A percentile compares a stretch with the other conserved stretches of the same genome.
These are phyloP conservation scores for Caenorhabditis zanzibari DNA, from an alignment of 2,888 invertebrate species.

Conservation along the genomic window DNA sequence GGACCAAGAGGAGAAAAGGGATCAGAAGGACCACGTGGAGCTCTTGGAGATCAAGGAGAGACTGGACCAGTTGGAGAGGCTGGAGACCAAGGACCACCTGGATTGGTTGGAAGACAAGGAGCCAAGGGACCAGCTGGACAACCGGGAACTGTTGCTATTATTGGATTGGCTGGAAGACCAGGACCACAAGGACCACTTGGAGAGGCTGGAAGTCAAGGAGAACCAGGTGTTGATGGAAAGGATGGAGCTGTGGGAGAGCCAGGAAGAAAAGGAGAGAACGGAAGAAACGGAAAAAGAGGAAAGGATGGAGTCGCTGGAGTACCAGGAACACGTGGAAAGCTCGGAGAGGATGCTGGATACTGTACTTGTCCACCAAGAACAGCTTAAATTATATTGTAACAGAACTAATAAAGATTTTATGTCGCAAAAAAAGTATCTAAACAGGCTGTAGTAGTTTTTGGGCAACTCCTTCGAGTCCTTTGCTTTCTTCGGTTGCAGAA, in stretches of 20 bases:
- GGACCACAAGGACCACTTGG: slow-evolving; percentile 69
- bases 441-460: slow-evolving; percentile 68
- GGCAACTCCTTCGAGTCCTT: slow-evolving; percentile 51
- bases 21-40: slow-evolving; percentile 73
- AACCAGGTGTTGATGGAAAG: slow-evolving; percentile 61
- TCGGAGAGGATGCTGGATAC: slow-evolving; percentile 67
- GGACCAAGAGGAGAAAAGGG: slow-evolving; percentile 78
- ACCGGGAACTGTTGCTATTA: slow-evolving; percentile 69
- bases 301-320: slow-evolving; percentile 63
- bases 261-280: slow-evolving; percentile 66
- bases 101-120: slow-evolving; percentile 60
- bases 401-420: slow-evolving; percentile 24
- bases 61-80: slow-evolving; percentile 71
- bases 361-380: slow-evolving; percentile 68
- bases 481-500: slow-evolving; percentile 55
- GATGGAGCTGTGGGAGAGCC: slow-evolving; percentile 60
- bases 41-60: slow-evolving; percentile 75
- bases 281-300: slow-evolving; percentile 65
- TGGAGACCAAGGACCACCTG: slow-evolving; percentile 67
- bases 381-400: slow-evolving; percentile 11
- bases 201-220: slow-evolving; percentile 53
- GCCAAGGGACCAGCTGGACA: slow-evolving; percentile 58
- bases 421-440: not conserved
- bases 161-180: slow-evolving; percentile 63
- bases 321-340: slow-evolving; percentile 63